Conservation (phyloP, 2,797 vertebrate species). For the Merluccius polli region DNA sequence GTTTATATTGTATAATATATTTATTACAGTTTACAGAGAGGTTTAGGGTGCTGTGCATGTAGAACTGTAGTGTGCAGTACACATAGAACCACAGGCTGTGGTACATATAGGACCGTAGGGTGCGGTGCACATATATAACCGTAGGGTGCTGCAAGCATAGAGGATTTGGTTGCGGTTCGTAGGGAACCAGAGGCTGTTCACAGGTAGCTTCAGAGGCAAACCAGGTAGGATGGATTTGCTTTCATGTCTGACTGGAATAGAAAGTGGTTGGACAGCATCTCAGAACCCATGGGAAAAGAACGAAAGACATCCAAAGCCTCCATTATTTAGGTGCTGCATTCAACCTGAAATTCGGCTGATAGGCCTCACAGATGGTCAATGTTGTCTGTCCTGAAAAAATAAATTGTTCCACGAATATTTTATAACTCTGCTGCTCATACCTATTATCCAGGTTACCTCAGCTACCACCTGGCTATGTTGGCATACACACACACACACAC, state of each 20-base stretch:
- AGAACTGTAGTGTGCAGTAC: neutral
- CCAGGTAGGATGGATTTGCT: conserved; percentile 1
- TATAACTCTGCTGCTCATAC: conserved; percentile 16
- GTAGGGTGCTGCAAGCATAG: neutral
- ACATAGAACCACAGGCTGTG: neutral
- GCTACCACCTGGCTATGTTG: conserved; percentile 8
- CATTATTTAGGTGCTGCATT: conserved; percentile 22
- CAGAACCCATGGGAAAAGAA: neutral
- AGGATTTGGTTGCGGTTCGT: neutral
- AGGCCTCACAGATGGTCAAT: conserved; percentile 38
- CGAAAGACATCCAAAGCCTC: neutral
- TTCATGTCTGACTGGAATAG: neutral
- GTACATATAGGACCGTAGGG: neutral
- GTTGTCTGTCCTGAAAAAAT: conserved; percentile 39
- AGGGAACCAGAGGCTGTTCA: neutral
- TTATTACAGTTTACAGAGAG: neutral
- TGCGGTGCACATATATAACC: too few species aligned
- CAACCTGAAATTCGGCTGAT: conserved; percentile 23
- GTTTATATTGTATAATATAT: too few species aligned
- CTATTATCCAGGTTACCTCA: conserved; percentile 16
- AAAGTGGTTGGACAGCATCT: neutral
- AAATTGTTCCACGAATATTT: conserved; percentile 28
- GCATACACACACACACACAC: neutral
- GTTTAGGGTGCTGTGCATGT: neutral
- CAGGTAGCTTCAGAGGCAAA: neutral